Percentiles rank a stretch among this genome's conserved stretches.
Evolutionary conservation across 2,888 invertebrate genomes (phyloP).

Genomic region (Chydorus sphaericus): DNA sequence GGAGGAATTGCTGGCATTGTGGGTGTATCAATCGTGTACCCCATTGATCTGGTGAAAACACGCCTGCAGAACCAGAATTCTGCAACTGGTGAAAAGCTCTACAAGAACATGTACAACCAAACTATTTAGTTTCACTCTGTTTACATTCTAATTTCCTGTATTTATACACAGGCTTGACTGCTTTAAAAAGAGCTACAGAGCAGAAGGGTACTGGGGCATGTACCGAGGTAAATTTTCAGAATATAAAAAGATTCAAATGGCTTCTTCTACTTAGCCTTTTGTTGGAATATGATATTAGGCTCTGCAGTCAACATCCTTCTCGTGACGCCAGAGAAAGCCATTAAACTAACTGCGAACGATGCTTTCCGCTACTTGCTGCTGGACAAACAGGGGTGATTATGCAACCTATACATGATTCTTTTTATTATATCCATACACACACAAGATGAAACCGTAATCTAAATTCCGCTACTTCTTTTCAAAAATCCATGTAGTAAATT

Average conservation of each 20-base stretch:
- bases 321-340: constrained; percentile 98
- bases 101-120: constrained; percentile 50
- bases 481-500: too few species aligned
- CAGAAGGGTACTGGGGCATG: constrained; percentile 96
- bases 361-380: constrained; percentile 79
- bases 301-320: constrained; percentile 95
- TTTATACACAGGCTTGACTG: constrained; percentile 81
- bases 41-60: constrained; percentile 93
- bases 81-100: constrained; percentile 78
- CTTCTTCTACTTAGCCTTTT: too few species aligned
- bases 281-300: constrained; percentile 47
- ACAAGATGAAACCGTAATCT: neutral
- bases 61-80: constrained; percentile 88
- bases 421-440: neutral
- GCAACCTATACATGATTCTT: neutral
- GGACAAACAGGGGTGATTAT: constrained; percentile 51
- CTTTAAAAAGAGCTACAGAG: constrained; percentile 77
- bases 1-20: constrained; percentile 97
- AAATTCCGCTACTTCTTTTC: too few species aligned
- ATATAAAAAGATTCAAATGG: too few species aligned
- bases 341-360: constrained; percentile 95
- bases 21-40: constrained; percentile 94
- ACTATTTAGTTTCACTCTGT: too few species aligned
- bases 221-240: constrained; percentile 56
- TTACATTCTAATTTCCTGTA: too few species aligned